A percentile compares a stretch with the other conserved stretches of the same genome.
Conservation (phyloP, 2,797 vertebrate genomes). For the Fringilla coelebs region DNA sequence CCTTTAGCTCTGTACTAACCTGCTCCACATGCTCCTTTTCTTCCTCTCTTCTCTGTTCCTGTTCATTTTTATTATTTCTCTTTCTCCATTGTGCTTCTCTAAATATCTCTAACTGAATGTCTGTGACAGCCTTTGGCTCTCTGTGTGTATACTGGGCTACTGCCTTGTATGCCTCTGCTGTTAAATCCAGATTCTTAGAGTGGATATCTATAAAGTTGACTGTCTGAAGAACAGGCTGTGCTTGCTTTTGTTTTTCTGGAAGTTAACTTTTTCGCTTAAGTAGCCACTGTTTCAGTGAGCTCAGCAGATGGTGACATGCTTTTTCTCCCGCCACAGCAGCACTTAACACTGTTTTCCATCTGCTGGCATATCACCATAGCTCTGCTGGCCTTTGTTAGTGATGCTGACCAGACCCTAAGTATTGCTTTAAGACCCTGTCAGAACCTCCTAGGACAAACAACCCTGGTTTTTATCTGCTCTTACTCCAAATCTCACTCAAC, state of each 20-base stretch:
- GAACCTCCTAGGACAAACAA: conserved; percentile 5
- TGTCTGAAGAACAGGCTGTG: not conserved
- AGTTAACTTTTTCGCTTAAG: not conserved
- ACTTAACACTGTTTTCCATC: conserved; percentile 21
- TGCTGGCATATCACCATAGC: not conserved
- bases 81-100: not conserved
- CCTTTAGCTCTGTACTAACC: not conserved
- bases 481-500: not conserved
- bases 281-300: not conserved
- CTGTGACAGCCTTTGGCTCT: not conserved
- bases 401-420: conserved; percentile 5
- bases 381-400: not conserved
- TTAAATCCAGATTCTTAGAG: not conserved
- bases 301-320: not conserved
- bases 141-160: not conserved
- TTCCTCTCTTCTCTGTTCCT: not conserved
- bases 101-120: not conserved
- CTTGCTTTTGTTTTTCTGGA: not conserved
- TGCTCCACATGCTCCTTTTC: accelerated
- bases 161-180: not conserved
- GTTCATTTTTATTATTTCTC: not conserved
- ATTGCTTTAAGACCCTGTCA: conserved; percentile 2
- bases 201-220: not conserved
- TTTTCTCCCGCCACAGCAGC: conserved; percentile 14
- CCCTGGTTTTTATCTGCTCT: not conserved